Evolutionary conservation across 1,140 invertebrate species (phyloP), one percentile per base, ranked within the genome.

Genomic region (Delia radicum): DNA sequence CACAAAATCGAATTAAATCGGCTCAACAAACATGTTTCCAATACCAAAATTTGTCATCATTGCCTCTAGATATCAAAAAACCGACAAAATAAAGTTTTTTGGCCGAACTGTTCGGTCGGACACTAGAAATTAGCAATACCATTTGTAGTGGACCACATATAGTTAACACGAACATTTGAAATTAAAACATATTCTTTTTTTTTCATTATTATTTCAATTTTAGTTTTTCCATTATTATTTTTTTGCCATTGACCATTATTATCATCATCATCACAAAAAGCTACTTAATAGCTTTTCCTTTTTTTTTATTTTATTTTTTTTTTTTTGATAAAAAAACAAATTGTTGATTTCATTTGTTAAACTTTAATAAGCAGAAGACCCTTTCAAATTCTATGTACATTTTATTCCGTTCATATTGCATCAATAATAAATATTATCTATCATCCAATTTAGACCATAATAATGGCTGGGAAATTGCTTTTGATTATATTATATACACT

Each of bases 401-500:
- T n/a, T 48, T 48, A 55, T 55, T 55, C 48, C 48, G n/a, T 55
- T 55, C 48, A 55, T 55, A 55, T 55, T 55, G 48, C 48, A 55
- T 55, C 48, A 55, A 69, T 69, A 33, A 28, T n/a, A n/a, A n/a
- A n/a, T 33, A 69, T 69, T 69, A 69, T 69, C 65, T 69, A 69
- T 69, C 65, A 69, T 69, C 65, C 65, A 69, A 69, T 69, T 69
- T 69, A 37, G 65, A 69, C 65, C 65, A 69, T 69, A 69, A 69
- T 69, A 69, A 69, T 69, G 65, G 18, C 65, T 69, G 65, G 65
- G 65, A 69, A 69, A 69, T 69, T 69, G 31, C 65, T 69, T 69
- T 69, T 69, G 65, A 69, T 69, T 69, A 37, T 69, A 69, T 69
- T 69, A 69, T 65, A 65, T 69, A 69, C 65, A 69, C 65, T 69